Base-by-base conservation (phyloP, 1,140 invertebrate species). In the Caenorhabditis briggsae region DNA sequence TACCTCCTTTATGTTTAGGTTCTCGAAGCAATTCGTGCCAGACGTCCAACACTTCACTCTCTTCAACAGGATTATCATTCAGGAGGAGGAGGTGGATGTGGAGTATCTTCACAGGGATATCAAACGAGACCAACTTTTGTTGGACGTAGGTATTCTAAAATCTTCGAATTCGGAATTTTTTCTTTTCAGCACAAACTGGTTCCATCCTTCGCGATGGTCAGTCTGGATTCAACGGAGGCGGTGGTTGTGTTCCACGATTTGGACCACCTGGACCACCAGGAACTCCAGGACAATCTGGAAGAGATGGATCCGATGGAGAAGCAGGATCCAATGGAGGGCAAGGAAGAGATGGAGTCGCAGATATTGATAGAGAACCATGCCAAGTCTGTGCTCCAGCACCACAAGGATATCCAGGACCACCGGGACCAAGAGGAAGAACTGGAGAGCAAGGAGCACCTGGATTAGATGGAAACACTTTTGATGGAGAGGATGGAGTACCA, bases 311-410 rank as follows among this genome's bases (percentile, higher is more conserved):
- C 14, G 46, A 78, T 53, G 70, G 70, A 78, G 46, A 78, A 78
- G n/a, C 70, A 23, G 70, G 70, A 78, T 20, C 46, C 48, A 50
- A 78, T 78, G 70, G 70, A 50, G 11, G n/a, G 23, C 46, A 78
- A 50, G 70, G 70, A 23, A 78, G 70, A 78, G 70, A 78, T 53
- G 70, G 70, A 50, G 41, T 78, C 14, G 70, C 70, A 12, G 70
- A 78, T 50, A 78, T 78, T 78, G 70, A 78, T 78, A 48, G 70
- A 25, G 70, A 78, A 50, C 70, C 70, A 78, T 78, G 70, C 25
- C 70, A 78, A 25, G 70, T 78, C 1, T 78, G 70, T 78, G 70
- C 70, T 50, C 70, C 70, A 78, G 70, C 70, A 50, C 70, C 18
- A 78, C 70, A 78, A 78, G 70, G 70, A 12, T 78, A 78, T 50